phyloP scores from a whole-genome alignment of 2,113 vertebrate species.

The Halcyon senegalensis region DNA sequence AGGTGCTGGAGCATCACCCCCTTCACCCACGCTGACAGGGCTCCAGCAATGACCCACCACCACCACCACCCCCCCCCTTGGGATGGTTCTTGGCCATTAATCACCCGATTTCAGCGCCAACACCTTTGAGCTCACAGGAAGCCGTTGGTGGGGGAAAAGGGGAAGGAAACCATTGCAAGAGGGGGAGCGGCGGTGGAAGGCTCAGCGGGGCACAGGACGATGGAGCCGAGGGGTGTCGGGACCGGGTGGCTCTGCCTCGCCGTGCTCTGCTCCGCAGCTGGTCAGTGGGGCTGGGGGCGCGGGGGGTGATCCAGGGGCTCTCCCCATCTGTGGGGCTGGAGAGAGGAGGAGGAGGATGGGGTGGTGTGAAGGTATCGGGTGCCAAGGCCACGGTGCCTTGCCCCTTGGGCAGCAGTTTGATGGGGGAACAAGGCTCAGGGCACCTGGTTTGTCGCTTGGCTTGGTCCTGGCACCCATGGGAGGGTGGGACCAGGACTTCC shows the following conservation, averaged over 20 bases:
- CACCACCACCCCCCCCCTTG: fast-evolving
- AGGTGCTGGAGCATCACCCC: background rate
- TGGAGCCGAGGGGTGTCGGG: background rate
- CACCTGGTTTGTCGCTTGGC: fast-evolving
- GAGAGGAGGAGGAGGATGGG: background rate
- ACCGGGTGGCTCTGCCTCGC: background rate
- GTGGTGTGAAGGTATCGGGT: fast-evolving
- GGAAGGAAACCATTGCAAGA: background rate
- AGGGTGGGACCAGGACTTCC: background rate
- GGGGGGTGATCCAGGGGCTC: background rate
- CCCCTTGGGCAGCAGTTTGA: fast-evolving
- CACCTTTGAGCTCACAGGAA: background rate
- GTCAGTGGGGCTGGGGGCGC: background rate
- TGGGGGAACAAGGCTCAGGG: fast-evolving
- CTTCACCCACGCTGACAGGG: fast-evolving
- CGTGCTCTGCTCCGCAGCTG: background rate
- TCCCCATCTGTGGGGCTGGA: background rate
- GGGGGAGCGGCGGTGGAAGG: fast-evolving
- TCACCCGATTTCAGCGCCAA: background rate
- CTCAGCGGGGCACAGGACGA: background rate
- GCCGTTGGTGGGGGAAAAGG: background rate
- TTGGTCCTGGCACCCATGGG: fast-evolving
- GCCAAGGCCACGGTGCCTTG: fast-evolving
- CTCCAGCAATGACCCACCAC: too few species aligned
- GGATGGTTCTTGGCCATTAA: background rate